phyloP scores from a whole-genome alignment of 2,797 vertebrate genomes.

The Gadopsis bispinosus region DNA sequence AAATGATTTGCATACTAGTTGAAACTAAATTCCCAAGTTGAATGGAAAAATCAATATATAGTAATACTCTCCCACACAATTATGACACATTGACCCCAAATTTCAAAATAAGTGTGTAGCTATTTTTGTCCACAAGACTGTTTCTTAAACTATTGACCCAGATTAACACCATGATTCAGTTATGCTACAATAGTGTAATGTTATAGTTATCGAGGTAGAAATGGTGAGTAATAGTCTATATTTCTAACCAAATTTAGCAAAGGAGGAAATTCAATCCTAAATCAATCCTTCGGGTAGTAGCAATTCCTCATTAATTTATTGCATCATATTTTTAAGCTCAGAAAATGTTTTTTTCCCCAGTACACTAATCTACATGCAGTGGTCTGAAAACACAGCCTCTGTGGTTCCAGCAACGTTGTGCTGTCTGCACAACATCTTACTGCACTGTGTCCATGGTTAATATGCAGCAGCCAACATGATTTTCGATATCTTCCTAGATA shows the following conservation, averaged over 20 bases:
- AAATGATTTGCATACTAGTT: constrained; percentile 10
- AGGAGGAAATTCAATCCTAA: constrained; percentile 5
- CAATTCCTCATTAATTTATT: constrained; percentile 37
- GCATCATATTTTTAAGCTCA: constrained; percentile 36
- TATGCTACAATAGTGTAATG: not conserved
- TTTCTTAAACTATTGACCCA: constrained; percentile 6
- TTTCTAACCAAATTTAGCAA: constrained; percentile 11
- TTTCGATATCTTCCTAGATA: constrained; percentile 32
- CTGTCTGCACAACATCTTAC: constrained; percentile 20
- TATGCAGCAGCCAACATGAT: constrained; percentile 34
- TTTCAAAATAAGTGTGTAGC: not conserved
- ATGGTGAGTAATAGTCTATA: not conserved
- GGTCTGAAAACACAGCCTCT: constrained; percentile 34
- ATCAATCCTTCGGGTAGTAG: constrained; percentile 25
- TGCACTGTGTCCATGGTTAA: constrained; percentile 20
- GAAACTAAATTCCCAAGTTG: constrained; percentile 4
- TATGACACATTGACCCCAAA: constrained; percentile 24
- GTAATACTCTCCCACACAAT: constrained; percentile 13
- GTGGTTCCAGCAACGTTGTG: constrained; percentile 21
- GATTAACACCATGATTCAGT: not conserved
- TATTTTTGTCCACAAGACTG: not conserved
- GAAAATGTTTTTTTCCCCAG: not conserved
- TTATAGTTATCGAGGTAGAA: not conserved
- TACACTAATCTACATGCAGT: constrained; percentile 32
- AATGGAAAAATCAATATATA: constrained; percentile 37